Conservation (phyloP, 1,140 invertebrate species). For the Euura saliciscinereae region DNA sequence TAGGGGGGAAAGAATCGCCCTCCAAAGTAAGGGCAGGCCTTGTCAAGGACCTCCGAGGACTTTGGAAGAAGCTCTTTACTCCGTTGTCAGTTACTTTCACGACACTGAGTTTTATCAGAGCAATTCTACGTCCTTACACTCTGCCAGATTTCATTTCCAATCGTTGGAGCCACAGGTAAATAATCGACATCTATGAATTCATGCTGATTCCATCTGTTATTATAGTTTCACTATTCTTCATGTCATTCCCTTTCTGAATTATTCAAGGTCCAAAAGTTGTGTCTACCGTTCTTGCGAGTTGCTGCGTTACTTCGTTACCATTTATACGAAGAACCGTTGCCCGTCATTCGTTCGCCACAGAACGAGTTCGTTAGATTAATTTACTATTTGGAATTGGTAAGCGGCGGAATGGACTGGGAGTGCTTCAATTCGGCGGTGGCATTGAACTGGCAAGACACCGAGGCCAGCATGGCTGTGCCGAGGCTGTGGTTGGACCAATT, state of each 20-base stretch:
- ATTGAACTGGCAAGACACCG: constrained; percentile 66
- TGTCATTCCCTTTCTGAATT: constrained; percentile 28
- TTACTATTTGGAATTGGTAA: constrained; percentile 76
- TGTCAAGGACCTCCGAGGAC: constrained; percentile 30
- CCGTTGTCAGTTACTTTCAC: constrained; percentile 53
- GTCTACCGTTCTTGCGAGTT: constrained; percentile 84
- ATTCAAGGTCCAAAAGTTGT: constrained; percentile 74
- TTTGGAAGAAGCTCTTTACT: constrained; percentile 44
- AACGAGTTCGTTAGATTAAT: constrained; percentile 77
- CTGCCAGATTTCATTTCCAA: constrained; percentile 32
- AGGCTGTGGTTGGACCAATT: constrained; percentile 72
- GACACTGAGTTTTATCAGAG: constrained; percentile 47
- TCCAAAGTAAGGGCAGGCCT: constrained; percentile 40
- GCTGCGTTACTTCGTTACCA: constrained; percentile 85
- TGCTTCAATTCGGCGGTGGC: constrained; percentile 71
- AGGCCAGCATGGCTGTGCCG: constrained; percentile 53
- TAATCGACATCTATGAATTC: constrained; percentile 12
- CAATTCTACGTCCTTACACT: constrained; percentile 31
- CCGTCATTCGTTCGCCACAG: constrained; percentile 66
- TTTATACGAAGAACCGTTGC: constrained; percentile 82
- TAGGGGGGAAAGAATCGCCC: constrained; percentile 53
- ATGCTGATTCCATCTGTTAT: too few species aligned
- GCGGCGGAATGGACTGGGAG: constrained; percentile 70
- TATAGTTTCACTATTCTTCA: constrained; percentile 3
- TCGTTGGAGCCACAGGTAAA: constrained; percentile 43